A percentile compares a stretch with the other conserved stretches of the same genome.
These are phyloP conservation scores for Oreotragus oreotragus DNA, from an alignment of 2,113 vertebrate species.

Conservation along the genomic window DNA sequence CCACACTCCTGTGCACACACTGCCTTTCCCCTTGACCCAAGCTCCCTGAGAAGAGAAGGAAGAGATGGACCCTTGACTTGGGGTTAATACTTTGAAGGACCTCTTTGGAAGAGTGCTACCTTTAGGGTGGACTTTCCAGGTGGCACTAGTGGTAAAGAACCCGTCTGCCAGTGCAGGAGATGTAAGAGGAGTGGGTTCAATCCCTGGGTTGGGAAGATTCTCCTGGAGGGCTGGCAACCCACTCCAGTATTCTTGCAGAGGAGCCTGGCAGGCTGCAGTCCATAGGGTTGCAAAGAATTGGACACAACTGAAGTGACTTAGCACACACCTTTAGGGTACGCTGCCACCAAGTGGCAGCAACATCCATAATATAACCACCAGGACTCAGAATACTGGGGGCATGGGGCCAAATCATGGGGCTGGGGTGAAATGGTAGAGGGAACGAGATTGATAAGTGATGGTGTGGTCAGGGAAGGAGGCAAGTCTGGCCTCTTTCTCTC, in stretches of 20 bases:
- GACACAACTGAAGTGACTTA: not conserved
- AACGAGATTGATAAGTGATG: not conserved
- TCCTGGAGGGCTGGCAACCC: not conserved
- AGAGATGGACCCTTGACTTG: not conserved
- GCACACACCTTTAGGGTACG: not conserved
- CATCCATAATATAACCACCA: too few relatives aligned
- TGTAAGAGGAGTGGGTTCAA: not conserved
- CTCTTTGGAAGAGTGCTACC: not conserved
- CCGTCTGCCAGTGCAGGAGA: not conserved
- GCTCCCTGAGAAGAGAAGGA: not conserved
- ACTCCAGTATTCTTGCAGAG: not conserved
- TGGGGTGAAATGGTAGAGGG: not conserved
- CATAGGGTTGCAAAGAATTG: not conserved
- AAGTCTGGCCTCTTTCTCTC: not conserved
- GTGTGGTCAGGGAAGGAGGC: not conserved
- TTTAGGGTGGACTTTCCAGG: not conserved
- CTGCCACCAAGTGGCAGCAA: not conserved
- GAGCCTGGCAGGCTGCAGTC: not conserved
- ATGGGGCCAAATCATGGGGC: rapidly evolving
- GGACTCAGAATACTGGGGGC: not conserved
- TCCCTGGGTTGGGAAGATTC: not conserved
- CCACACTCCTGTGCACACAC: not conserved
- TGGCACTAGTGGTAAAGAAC: not conserved
- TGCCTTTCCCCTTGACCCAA: not conserved
- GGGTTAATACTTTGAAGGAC: not conserved